Percentiles rank a stretch among this genome's conserved stretches.
These are phyloP conservation scores for Oscheius sp. DNA, from an alignment of 2,888 invertebrate species.

Conservation along the genomic window DNA sequence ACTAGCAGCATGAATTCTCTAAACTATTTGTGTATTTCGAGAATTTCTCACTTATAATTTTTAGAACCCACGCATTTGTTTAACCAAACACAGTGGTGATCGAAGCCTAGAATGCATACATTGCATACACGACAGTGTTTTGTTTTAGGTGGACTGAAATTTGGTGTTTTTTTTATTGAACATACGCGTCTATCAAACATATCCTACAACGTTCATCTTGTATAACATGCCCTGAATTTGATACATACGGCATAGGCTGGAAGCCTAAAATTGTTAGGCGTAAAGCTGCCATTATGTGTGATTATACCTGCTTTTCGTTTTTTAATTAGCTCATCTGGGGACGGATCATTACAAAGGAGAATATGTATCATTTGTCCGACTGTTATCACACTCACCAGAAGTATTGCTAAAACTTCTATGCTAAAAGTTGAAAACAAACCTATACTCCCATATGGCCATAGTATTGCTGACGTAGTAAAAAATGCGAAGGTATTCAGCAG, in stretches of 20 bases:
- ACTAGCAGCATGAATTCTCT: not conserved
- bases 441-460: constrained; percentile 20
- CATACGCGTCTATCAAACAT: constrained; percentile 22
- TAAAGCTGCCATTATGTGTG: not conserved
- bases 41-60: constrained; percentile 1
- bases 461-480: constrained; percentile 7
- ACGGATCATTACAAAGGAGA: constrained; percentile 6
- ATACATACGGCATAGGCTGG: not conserved
- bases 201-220: constrained; percentile 21
- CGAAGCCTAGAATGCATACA: constrained; percentile 16
- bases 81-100: constrained; percentile 25
- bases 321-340: constrained; percentile 18
- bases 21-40: not conserved
- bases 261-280: not conserved
- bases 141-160: constrained; percentile 23
- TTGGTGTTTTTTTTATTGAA: not conserved
- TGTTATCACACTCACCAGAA: not conserved
- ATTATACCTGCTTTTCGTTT: constrained; percentile 15
- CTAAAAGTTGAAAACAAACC: not conserved
- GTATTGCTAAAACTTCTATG: not conserved
- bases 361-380: constrained; percentile 10
- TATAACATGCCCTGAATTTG: constrained; percentile 13
- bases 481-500: not conserved
- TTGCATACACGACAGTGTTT: constrained; percentile 31
- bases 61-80: constrained; percentile 5